Percentiles rank a stretch among this genome's conserved stretches.
Evolutionary conservation across 30 jellyfish, hydroid and myxozoan species (phyloP).

Genomic region (Aurelia aurita): DNA sequence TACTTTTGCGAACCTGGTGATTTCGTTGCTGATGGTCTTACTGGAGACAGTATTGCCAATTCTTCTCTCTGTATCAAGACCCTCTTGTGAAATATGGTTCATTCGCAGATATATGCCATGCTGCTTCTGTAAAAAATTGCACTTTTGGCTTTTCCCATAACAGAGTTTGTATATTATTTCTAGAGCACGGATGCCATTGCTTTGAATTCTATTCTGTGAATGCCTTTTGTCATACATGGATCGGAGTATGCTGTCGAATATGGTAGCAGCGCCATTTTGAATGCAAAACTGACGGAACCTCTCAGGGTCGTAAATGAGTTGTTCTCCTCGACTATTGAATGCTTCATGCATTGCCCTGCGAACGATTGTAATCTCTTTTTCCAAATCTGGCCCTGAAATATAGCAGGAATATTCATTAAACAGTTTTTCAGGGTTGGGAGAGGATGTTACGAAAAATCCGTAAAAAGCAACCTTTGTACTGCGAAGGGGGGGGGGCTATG

Average conservation of each 20-base stretch:
- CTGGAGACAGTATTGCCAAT: conserved; percentile 28
- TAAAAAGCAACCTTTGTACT: too few species aligned
- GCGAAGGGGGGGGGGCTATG: too few species aligned
- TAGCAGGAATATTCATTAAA: too few species aligned
- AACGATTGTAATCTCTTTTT: too few species aligned
- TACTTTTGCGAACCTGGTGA: conserved; percentile 3
- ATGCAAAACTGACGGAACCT: background rate
- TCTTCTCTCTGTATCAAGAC: conserved; percentile 24
- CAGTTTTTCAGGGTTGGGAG: too few species aligned
- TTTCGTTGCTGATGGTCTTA: conserved; percentile 23
- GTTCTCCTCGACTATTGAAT: too few species aligned
- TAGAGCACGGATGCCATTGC: too few species aligned
- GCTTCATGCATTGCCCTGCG: too few species aligned
- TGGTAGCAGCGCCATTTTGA: background rate
- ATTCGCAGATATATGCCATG: conserved; percentile 12
- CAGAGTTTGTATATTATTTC: too few species aligned
- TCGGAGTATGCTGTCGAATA: background rate
- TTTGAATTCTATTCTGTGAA: background rate
- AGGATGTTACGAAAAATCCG: too few species aligned
- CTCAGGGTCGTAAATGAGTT: too few species aligned
- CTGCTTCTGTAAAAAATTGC: conserved; percentile 25
- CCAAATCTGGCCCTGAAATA: too few species aligned
- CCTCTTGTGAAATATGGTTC: conserved; percentile 39
- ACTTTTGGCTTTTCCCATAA: background rate
- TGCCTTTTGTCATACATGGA: background rate